Conservation (phyloP, 2,888 invertebrate species). For the Schrankia costaestrigalis region DNA sequence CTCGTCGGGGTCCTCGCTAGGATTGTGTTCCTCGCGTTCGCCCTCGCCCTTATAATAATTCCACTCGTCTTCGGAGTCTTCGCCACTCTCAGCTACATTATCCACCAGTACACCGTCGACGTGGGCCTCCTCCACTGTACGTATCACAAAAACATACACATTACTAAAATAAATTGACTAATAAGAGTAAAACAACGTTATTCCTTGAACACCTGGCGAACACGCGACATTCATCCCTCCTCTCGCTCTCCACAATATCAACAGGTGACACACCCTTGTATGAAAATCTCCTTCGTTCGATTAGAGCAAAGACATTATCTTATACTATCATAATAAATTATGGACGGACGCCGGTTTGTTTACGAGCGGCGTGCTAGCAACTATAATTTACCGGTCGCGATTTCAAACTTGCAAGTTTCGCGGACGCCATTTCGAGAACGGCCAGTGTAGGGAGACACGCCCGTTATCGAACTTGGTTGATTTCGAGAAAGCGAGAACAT, state of each 20-base stretch:
- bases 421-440: conserved; percentile 74
- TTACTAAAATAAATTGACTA: conserved; percentile 8
- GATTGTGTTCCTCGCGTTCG: conserved; percentile 81
- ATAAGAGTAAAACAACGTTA: conserved; percentile 5
- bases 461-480: conserved; percentile 43
- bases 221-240: conserved; percentile 38
- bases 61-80: conserved; percentile 94
- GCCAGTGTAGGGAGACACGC: conserved; percentile 66
- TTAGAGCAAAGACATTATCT: conserved; percentile 23
- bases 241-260: conserved; percentile 43
- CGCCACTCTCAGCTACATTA: conserved; percentile 88
- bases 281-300: conserved; percentile 27
- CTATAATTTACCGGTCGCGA: conserved; percentile 73
- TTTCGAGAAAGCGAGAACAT: conserved; percentile 28
- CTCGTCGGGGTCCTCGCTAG: conserved; percentile 79
- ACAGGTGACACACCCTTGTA: conserved; percentile 75
- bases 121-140: conserved; percentile 72
- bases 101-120: conserved; percentile 81
- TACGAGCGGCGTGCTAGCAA: conserved; percentile 44
- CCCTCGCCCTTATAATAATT: conserved; percentile 88
- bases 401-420: conserved; percentile 69
- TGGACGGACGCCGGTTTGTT: conserved; percentile 36
- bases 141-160: conserved; percentile 44
- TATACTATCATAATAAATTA: conserved; percentile 26
- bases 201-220: conserved; percentile 39